These are phyloP conservation scores for Heteropelma amictum DNA, from an alignment of 2,888 invertebrate species.

Conservation along the genomic window DNA sequence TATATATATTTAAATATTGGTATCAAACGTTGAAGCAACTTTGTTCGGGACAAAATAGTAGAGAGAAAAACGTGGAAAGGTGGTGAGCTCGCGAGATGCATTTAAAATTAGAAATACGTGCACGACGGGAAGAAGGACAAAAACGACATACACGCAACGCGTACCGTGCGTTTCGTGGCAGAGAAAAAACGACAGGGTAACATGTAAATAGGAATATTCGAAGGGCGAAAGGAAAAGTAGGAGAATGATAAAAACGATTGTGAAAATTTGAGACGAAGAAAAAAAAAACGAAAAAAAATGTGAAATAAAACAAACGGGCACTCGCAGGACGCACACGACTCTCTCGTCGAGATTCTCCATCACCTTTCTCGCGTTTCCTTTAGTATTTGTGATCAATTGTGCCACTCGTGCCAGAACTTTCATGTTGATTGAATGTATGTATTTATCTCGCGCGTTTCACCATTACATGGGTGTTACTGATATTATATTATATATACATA, in stretches of 20 bases:
- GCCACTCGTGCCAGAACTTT: conserved; percentile 70
- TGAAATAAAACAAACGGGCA: background rate
- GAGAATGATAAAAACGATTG: conserved; percentile 11
- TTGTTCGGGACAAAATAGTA: conserved; percentile 54
- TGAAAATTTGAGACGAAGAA: conserved; percentile 2
- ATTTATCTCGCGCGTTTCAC: conserved; percentile 52
- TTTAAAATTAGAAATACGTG: conserved; percentile 13
- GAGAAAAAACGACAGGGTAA: conserved; percentile 52
- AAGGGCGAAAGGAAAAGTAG: background rate
- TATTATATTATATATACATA: conserved; percentile 3
- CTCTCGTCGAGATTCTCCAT: conserved; percentile 35
- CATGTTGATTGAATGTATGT: conserved; percentile 56
- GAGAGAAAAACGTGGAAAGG: conserved; percentile 49
- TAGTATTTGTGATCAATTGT: conserved; percentile 73
- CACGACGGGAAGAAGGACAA: background rate
- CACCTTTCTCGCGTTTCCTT: conserved; percentile 54
- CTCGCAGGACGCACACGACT: conserved; percentile 26
- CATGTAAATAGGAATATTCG: conserved; percentile 32
- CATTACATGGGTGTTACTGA: conserved; percentile 48
- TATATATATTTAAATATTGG: conserved; percentile 31
- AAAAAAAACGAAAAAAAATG: conserved; percentile 3
- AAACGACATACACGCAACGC: background rate
- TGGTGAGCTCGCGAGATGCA: conserved; percentile 35
- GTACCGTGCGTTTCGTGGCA: conserved; percentile 22
- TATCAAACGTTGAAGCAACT: conserved; percentile 45